Conservation (phyloP, 2,113 vertebrate species). For the Puma concolor region DNA sequence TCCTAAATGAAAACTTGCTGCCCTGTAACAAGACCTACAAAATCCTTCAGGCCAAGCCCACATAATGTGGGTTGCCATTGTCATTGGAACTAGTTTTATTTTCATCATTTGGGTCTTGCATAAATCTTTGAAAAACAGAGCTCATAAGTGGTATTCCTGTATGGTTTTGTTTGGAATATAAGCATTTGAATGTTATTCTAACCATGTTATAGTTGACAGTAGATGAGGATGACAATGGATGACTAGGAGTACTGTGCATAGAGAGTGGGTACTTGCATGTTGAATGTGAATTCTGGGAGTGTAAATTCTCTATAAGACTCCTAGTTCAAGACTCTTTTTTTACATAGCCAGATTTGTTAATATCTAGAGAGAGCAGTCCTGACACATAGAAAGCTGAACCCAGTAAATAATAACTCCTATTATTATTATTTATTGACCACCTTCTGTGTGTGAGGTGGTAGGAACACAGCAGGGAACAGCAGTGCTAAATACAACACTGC, state of each 20-base stretch:
- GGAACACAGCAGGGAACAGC: background rate
- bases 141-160: background rate
- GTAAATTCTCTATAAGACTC: background rate
- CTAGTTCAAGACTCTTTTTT: background rate
- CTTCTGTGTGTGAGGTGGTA: background rate
- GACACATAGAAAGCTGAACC: background rate
- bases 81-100: conserved; percentile 10
- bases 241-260: no score
- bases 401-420: background rate
- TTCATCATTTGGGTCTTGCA: background rate
- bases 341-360: background rate
- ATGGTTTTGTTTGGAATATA: background rate
- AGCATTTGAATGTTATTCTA: background rate
- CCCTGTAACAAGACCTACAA: background rate
- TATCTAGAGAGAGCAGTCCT: background rate
- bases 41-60: background rate
- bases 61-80: background rate
- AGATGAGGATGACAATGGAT: no score
- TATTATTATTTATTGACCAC: background rate
- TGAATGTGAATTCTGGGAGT: background rate
- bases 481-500: background rate
- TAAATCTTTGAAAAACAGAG: conserved; percentile 14
- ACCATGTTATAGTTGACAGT: background rate
- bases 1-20: background rate
- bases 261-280: background rate